These are phyloP conservation scores for Penaeus monodon DNA, from an alignment of 2,888 invertebrate species.

Conservation along the genomic window DNA sequence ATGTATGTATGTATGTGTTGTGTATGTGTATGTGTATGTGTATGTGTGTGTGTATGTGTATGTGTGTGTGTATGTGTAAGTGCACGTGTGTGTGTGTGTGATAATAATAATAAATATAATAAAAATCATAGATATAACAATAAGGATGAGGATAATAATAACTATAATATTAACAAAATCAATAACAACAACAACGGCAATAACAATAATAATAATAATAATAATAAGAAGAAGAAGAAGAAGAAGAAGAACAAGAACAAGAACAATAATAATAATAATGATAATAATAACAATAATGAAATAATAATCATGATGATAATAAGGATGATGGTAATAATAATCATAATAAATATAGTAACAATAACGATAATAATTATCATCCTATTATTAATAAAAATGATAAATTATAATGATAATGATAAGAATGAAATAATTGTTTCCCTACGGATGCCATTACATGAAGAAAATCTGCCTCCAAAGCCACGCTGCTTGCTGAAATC, in stretches of 20 bases:
- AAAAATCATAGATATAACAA: background rate
- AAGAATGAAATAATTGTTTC: too few relatives aligned
- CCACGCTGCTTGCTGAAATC: too few relatives aligned
- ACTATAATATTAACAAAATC: background rate
- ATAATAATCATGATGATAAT: background rate
- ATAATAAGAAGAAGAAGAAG: background rate
- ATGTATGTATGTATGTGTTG: background rate
- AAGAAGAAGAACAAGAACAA: background rate
- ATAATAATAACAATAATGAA: background rate
- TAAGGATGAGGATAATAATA: background rate
- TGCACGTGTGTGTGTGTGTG: background rate
- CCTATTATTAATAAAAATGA: too few relatives aligned
- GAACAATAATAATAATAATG: background rate
- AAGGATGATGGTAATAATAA: background rate
- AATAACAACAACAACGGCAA: background rate
- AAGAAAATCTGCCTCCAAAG: too few relatives aligned
- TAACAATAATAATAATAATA: background rate
- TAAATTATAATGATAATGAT: too few relatives aligned
- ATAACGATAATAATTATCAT: too few relatives aligned
- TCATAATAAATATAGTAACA: background rate
- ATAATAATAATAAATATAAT: background rate
- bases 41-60: background rate
- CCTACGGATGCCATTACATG: too few relatives aligned
- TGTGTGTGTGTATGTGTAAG: background rate
- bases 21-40: background rate